phyloP scores from a whole-genome alignment of 2,113 vertebrate genomes.

The Numida meleagris region DNA sequence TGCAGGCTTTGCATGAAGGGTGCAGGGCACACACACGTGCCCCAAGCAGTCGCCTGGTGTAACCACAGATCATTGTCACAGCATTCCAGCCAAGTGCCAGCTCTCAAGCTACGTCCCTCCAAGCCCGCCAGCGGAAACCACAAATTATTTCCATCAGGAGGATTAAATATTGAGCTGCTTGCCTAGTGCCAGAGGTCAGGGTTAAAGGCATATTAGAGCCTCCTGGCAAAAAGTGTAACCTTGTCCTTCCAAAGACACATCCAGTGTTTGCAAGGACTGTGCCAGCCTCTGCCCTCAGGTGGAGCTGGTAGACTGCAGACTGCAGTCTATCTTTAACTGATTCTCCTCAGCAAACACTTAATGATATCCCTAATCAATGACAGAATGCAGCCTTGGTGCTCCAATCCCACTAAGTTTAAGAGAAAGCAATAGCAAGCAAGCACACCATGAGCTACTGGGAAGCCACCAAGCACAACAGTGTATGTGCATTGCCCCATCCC shows the following conservation, averaged over 20 bases:
- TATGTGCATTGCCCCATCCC: neutral
- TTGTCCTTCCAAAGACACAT: neutral
- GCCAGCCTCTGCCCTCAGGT: accelerated
- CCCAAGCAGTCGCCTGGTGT: neutral
- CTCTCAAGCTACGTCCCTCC: neutral
- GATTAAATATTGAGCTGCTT: neutral
- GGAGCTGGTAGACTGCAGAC: neutral
- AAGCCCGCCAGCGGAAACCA: neutral
- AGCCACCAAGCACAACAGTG: neutral
- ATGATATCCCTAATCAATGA: neutral
- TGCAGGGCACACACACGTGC: neutral
- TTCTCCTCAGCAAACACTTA: neutral
- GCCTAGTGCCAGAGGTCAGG: neutral
- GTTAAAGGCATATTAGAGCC: neutral
- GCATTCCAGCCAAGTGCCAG: neutral
- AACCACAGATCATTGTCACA: neutral
- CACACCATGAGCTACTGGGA: neutral
- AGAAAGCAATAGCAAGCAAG: neutral
- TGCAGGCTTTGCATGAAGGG: accelerated
- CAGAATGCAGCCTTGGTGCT: neutral
- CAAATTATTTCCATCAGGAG: neutral
- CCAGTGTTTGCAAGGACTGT: neutral
- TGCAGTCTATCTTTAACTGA: neutral
- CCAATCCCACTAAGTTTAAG: neutral
- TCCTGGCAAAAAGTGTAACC: neutral